Base-by-base conservation (phyloP, 1,140 invertebrate species). In the Atopsyche davidsoni region DNA sequence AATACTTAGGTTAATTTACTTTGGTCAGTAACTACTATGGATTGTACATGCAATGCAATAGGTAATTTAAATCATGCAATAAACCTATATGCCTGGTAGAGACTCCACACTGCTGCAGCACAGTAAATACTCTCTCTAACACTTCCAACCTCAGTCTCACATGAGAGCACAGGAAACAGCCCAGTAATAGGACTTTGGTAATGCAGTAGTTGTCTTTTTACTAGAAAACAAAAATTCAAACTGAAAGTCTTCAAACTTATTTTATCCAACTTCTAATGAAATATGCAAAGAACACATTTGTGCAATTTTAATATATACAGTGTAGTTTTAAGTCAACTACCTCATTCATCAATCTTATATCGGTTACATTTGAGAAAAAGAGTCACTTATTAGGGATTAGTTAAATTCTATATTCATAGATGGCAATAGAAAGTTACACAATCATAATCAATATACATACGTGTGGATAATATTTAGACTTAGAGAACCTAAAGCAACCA, bases 81-180 rank as follows among this genome's bases (percentile, higher is more conserved):
- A 60, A 72, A 92, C 89, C 90, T 86, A 68, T 98, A 98, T 3
- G 94, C 91, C 73, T 97, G 93, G 72, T 95, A 90, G 16, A 98
- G 73, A 59, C 92, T 89, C 96, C 96, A 99, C 36, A 96, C 81
- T 14, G 93, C 87, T 24, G 89, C 81, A 31, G 94, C 92, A 80
- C 94, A 98, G 69, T 98, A 99, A 60, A 98, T 86, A 72, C 90
- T 96, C 60, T 98, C 95, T 61, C 94, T 77, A 0, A 98, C 85
- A 72, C 92, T 92, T 19, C 86, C 92, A 49, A 92, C 79, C 32
- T 75, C 64, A 18, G 70, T 78, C 58, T 95, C 87, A 57, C 76
- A 82, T 23, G 92, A 93, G 61, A 91, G 69, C 31, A 87, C 82
- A 14, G 96, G 96, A 73, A 97, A 99, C 9, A 99, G 68, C 3